Percentiles rank a stretch among this genome's conserved stretches.
Evolutionary conservation across 2,888 invertebrate genomes (phyloP).

Genomic region (Eutolmus rufibarbis): DNA sequence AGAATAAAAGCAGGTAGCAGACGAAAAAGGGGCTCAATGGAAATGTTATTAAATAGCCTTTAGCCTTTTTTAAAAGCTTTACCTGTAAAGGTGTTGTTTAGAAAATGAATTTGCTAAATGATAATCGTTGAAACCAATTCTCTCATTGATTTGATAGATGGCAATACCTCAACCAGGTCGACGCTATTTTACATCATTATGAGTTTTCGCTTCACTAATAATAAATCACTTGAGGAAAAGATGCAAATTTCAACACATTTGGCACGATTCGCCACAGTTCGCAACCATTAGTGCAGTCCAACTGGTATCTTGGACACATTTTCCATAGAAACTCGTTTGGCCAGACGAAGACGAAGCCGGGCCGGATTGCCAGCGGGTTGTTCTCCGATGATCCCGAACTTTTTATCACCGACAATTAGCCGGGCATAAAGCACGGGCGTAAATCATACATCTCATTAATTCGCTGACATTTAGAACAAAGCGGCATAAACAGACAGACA

Average conservation of each 20-base stretch:
- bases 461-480: constrained; percentile 39
- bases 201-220: neutral
- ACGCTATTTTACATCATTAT: neutral
- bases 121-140: neutral
- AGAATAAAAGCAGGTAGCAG: no score
- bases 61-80: neutral
- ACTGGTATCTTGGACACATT: neutral
- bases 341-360: neutral
- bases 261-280: neutral
- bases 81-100: neutral
- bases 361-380: neutral
- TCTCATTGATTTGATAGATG: neutral
- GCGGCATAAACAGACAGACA: neutral
- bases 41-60: neutral
- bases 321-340: neutral
- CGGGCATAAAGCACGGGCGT: constrained; percentile 18
- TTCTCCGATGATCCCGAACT: neutral
- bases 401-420: constrained; percentile 33
- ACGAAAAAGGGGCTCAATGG: neutral
- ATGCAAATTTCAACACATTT: neutral
- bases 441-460: constrained; percentile 39
- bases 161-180: neutral
- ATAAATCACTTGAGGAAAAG: neutral
- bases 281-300: neutral
- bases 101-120: neutral